Evolutionary conservation across 2,797 vertebrate species (phyloP).

Genomic region (Iguana delicatissima): DNA sequence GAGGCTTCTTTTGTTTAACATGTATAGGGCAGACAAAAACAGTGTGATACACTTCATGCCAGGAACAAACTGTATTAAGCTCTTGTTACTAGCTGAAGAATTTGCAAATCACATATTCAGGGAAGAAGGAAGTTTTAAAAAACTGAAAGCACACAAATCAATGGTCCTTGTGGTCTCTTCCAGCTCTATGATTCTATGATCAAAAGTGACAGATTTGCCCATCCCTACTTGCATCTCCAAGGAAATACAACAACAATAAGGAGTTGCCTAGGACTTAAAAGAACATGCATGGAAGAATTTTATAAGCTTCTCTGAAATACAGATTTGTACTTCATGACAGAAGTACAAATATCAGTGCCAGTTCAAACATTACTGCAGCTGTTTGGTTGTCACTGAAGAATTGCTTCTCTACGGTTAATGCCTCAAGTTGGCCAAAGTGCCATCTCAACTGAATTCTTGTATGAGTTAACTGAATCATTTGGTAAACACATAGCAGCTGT

Average conservation of each 20-base stretch:
- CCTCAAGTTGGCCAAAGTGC: neutral
- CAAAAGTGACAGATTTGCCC: too few relatives aligned
- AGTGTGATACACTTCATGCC: too few relatives aligned
- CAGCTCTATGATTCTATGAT: too few relatives aligned
- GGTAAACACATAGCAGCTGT: neutral
- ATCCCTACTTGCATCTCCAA: too few relatives aligned
- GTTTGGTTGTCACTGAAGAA: neutral
- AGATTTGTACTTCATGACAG: neutral
- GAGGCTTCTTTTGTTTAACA: too few relatives aligned
- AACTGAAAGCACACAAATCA: too few relatives aligned
- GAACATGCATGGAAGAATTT: neutral
- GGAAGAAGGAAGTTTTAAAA: too few relatives aligned
- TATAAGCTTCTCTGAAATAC: neutral
- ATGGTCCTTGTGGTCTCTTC: too few relatives aligned
- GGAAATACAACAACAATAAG: neutral
- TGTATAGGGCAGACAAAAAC: too few relatives aligned
- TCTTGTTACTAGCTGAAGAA: too few relatives aligned
- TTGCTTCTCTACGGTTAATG: neutral
- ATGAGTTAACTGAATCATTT: neutral
- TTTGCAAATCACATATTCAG: too few relatives aligned
- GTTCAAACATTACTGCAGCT: neutral
- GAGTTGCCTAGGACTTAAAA: neutral
- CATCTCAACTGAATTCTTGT: neutral
- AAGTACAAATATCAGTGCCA: neutral
- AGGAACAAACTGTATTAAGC: too few relatives aligned